phyloP scores from a whole-genome alignment of 2,797 vertebrate genomes.

The Sandelia bainsii region DNA sequence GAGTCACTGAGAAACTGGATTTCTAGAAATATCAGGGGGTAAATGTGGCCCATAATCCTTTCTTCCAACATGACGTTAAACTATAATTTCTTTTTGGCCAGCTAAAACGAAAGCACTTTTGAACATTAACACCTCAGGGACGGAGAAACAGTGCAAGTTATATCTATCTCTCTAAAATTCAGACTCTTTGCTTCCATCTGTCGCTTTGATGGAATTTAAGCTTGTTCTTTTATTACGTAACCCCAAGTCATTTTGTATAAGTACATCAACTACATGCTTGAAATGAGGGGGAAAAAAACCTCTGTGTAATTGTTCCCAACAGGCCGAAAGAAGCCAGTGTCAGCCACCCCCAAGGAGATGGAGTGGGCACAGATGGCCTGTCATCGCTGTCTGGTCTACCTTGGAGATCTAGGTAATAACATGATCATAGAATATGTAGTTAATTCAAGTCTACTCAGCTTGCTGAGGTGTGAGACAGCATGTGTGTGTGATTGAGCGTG shows the following conservation, averaged over 20 bases:
- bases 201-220: slow-evolving; percentile 5
- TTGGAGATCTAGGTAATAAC: slow-evolving; percentile 95
- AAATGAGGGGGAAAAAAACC: slow-evolving; percentile 1
- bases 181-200: not conserved
- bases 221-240: slow-evolving; percentile 20
- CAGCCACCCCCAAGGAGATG: slow-evolving; percentile 96
- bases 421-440: slow-evolving; percentile 34
- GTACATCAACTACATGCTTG: slow-evolving; percentile 17
- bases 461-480: slow-evolving; percentile 45
- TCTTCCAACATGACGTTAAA: not conserved
- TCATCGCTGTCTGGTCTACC: slow-evolving; percentile 96
- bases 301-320: slow-evolving; percentile 39
- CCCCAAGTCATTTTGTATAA: slow-evolving; percentile 17
- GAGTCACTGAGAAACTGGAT: not conserved
- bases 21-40: not conserved
- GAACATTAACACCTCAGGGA: not conserved
- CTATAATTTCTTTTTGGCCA: not conserved
- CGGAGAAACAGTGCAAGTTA: not conserved
- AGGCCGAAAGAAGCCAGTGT: slow-evolving; percentile 96
- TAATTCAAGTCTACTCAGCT: slow-evolving; percentile 11
- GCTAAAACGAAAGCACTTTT: not conserved
- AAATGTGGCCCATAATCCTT: not conserved
- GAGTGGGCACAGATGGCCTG: slow-evolving; percentile 99
- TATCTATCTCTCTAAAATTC: not conserved
- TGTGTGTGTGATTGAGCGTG: slow-evolving; percentile 52